Percentiles rank a stretch among this genome's conserved stretches.
Evolutionary conservation across 23 tunicate genomes (phyloP).

Genomic region (Diplosoma virens): DNA sequence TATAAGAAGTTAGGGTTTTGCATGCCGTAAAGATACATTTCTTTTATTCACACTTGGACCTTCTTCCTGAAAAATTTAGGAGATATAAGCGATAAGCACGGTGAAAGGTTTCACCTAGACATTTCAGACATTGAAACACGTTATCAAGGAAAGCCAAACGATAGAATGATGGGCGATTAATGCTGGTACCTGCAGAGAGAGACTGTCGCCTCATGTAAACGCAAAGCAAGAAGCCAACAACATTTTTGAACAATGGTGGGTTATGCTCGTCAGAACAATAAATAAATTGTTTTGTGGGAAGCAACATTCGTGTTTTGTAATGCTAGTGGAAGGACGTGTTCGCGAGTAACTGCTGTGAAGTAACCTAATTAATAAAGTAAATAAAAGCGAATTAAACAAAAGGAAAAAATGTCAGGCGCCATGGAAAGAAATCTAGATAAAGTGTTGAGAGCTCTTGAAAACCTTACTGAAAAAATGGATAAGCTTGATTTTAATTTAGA

Average conservation of each 20-base stretch:
- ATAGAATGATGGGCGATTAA: constrained; percentile 15
- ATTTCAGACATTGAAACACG: constrained; percentile 22
- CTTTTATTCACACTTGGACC: background rate
- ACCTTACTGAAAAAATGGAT: no score
- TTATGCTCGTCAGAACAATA: background rate
- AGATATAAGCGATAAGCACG: constrained; percentile 3
- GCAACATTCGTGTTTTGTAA: no score
- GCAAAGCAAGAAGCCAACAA: constrained; percentile 14
- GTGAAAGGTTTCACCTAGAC: constrained; percentile 28
- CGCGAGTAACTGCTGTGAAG: no score
- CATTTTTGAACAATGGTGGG: background rate
- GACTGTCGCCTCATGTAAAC: background rate
- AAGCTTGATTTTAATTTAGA: no score
- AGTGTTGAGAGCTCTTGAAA: no score
- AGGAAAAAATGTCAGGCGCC: no score
- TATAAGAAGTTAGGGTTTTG: background rate
- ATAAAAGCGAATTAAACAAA: no score
- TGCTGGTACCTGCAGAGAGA: constrained; percentile 28
- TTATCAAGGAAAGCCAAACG: constrained; percentile 1
- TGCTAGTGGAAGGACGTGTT: no score
- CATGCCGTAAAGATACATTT: constrained; percentile 12
- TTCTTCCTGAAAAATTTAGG: constrained; percentile 10
- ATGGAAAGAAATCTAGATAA: no score
- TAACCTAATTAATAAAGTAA: no score
- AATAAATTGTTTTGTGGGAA: background rate